Evolutionary conservation across 2,888 invertebrate species (phyloP), one percentile per base, ranked within the genome.

Genomic region (Euclidia mi): DNA sequence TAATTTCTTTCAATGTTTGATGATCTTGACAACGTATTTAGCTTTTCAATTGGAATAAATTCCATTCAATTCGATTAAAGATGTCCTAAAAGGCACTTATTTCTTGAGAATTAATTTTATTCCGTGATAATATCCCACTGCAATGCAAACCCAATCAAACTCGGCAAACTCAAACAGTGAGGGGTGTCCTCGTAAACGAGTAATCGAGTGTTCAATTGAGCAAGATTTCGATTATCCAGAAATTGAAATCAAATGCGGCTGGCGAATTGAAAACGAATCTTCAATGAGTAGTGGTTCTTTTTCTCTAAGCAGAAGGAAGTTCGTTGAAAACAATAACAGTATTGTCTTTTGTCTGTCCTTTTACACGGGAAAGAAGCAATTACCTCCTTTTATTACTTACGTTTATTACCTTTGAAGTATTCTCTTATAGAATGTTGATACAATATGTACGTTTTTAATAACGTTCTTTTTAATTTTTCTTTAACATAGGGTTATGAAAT

Each of bases 201-300:
- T 91, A 89, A 90, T 92, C 91, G 91, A 90, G 87, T 91, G 89
- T 91, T 92, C 93, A 92, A 92, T 93, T 93, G 93, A 92, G 90
- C 90, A 92, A 90, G 90, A 89, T 91, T 90, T 90, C 89, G 90
- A 92, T 92, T 92, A 92, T 92, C 83, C 87, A 87, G 89, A 88
- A 89, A 92, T 91, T 89, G 89, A 88, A 92, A 91, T 89, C 87
- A 89, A 89, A 90, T 84, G 88, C 86, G 87, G 84, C 84, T 76
- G 78, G 79, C 67, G 87, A 87, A 91, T 89, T 82, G 90, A 87
- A 88, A 90, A 87, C 81, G 88, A 85, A 82, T 87, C 83, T 84
- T 79, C 76, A 73, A 82, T 77, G 77, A 76, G 72, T 73, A 76
- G 74, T 76, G 71, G 78, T 74, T 76, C 50, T 65, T 80, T 81